Evolutionary conservation across 2,113 vertebrate species (phyloP).

Genomic region (Excalfactoria chinensis): DNA sequence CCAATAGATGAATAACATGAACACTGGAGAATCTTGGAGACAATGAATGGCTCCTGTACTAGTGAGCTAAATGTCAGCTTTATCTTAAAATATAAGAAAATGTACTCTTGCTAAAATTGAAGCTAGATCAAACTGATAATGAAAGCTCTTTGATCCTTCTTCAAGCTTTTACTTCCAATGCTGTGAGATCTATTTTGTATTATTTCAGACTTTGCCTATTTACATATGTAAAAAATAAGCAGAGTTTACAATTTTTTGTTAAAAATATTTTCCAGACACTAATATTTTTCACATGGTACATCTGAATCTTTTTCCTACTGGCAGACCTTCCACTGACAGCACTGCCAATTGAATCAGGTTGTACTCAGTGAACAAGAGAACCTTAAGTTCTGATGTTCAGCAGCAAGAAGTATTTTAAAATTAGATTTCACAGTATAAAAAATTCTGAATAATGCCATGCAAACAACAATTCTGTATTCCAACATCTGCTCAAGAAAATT

Average conservation of each 20-base stretch:
- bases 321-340: not conserved
- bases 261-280: constrained; percentile 21
- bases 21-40: not conserved
- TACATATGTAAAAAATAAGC: not conserved
- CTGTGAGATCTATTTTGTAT: not conserved
- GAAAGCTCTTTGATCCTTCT: not conserved
- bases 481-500: not conserved
- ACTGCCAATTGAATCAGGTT: not conserved
- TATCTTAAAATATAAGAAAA: not conserved
- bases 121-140: not conserved
- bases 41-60: not conserved
- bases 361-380: not conserved
- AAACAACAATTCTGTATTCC: not conserved
- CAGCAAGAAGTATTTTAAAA: not conserved
- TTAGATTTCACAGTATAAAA: not conserved
- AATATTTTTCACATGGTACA: not conserved
- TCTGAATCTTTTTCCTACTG: not conserved
- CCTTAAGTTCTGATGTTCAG: not conserved
- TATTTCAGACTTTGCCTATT: not conserved
- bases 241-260: not conserved
- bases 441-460: not conserved
- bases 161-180: not conserved
- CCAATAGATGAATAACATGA: not conserved
- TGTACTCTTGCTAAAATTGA: not conserved
- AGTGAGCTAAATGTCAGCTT: not conserved